Base-by-base conservation (phyloP, 2,113 vertebrate species). In the Peucedramus taeniatus region DNA sequence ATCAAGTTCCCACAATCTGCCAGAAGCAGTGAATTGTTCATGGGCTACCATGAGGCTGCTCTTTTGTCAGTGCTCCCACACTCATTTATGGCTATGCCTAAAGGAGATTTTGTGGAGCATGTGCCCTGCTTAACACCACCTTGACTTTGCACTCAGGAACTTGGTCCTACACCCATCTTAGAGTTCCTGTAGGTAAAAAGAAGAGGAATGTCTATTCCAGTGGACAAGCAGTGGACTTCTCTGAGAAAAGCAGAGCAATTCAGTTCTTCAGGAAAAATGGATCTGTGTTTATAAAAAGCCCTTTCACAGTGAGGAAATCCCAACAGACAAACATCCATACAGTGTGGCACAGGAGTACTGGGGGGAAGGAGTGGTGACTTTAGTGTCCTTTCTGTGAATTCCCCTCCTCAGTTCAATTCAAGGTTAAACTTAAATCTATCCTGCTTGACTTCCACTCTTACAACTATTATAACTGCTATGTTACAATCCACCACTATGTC, bases 301-400 rank as follows among this genome's bases (percentile, higher is more conserved):
- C 27, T 70, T 89, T 86, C 42, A 57, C 9, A 35, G 24, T 15
- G 28, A 65, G 28, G 22, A 53, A 68, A 7, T 76, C 49, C 51
- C 1, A 3, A n/a, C 0, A 80, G 49, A 37, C 7, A 54, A 79
- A 60, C 6, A 49, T 45, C 24, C 1, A 1, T 15, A 33, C 9
- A 10, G 13, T 14, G n/a, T 47, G 45, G n/a, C 17, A 61, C 20
- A 53, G 56, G 19, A 24, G 5, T 15, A 19, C 19, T 28, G 37
- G 19, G 24, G 15, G 80, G 20, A 26, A n/a, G 49, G 6, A 92
- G 13, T 8, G 15, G 37, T 51, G 27, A 56, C n/a, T 10, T 76
- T 27, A 15, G 11, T 27, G 45, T 57, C 19, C n/a, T 56, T 45
- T 22, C 68, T 50, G 20, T 45, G 37, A 76, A 69, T 79, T 72